Percentiles rank a stretch among this genome's conserved stretches.
phyloP scores from a whole-genome alignment of 2,113 vertebrate species.

The Etheostoma spectabile region DNA sequence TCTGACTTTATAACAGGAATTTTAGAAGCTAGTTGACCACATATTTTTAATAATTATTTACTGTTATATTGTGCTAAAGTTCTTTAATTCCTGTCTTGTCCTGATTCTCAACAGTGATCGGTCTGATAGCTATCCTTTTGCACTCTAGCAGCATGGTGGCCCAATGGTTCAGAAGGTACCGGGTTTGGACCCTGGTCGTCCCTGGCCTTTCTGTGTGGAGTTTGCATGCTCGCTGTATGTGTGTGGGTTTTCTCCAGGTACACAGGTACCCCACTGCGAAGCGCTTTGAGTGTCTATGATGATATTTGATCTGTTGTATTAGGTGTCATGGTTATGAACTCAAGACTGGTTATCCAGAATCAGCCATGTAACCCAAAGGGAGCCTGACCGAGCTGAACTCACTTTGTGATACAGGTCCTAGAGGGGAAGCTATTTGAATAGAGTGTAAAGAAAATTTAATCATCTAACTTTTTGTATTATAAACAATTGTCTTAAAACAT shows the following conservation, averaged over 20 bases:
- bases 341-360: neutral
- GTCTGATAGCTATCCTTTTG: neutral
- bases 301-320: neutral
- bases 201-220: no score
- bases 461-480: neutral
- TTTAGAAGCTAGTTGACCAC: no score
- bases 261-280: no score
- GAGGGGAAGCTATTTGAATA: neutral
- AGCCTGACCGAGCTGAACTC: neutral
- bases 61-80: no score
- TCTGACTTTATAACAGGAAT: neutral
- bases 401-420: slow-evolving; percentile 4
- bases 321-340: neutral
- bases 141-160: neutral
- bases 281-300: no score
- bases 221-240: no score
- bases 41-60: neutral
- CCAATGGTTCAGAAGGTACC: no score
- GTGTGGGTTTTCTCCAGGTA: no score
- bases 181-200: no score
- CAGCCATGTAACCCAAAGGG: neutral
- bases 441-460: neutral
- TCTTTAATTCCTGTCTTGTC: neutral
- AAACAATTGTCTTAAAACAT: slow-evolving; percentile 4
- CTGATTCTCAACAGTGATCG: neutral